phyloP scores from a whole-genome alignment of 2,888 invertebrate genomes.

The Apamea monoglypha region DNA sequence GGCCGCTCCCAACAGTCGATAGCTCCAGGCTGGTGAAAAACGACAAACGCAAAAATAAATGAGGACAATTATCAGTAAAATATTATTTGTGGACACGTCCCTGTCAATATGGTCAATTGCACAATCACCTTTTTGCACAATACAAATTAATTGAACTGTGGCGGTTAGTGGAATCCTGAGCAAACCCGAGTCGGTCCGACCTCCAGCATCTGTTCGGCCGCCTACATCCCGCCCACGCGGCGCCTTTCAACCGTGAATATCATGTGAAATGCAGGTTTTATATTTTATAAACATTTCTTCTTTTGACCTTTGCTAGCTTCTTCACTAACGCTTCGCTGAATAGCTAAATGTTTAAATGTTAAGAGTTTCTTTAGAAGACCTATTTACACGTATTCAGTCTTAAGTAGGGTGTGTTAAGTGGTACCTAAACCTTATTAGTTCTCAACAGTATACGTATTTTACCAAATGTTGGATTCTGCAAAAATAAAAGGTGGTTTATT shows the following conservation, averaged over 20 bases:
- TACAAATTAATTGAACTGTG: not conserved
- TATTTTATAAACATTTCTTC: not conserved
- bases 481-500: too few species aligned
- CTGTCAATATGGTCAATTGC: not conserved
- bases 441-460: not conserved
- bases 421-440: not conserved
- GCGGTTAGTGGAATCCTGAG: not conserved
- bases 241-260: too few species aligned
- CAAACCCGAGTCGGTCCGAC: not conserved
- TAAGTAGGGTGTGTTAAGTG: not conserved
- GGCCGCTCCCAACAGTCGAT: not conserved
- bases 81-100: not conserved
- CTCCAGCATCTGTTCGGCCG: not conserved
- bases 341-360: not conserved
- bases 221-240: constrained; percentile 1
- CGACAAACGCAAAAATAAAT: not conserved
- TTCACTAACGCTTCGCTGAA: not conserved
- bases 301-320: constrained; percentile 11
- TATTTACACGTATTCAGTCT: too few species aligned
- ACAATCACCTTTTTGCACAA: not conserved
- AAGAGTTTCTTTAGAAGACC: not conserved
- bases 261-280: constrained; percentile 32
- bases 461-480: not conserved
- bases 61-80: not conserved
- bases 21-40: not conserved